A percentile compares a stretch with the other conserved stretches of the same genome.
Evolutionary conservation across 2,113 vertebrate genomes (phyloP).

Genomic region (Planiliza haematocheilus): DNA sequence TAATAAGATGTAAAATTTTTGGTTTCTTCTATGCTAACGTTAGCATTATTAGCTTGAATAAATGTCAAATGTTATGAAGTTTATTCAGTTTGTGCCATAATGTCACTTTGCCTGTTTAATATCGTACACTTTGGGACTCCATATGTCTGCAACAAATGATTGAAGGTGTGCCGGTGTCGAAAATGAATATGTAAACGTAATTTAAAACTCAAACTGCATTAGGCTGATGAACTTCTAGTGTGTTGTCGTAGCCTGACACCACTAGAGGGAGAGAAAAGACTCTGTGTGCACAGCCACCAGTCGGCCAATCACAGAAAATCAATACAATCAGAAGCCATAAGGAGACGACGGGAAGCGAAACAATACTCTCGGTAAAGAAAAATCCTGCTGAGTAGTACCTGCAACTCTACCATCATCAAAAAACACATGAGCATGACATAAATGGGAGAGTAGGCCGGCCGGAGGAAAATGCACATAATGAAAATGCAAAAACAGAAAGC

Average conservation of each 20-base stretch:
- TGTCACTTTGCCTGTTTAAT: no score
- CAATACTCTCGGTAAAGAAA: slow-evolving; percentile 45
- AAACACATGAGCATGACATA: slow-evolving; percentile 4
- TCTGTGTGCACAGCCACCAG: slow-evolving; percentile 28
- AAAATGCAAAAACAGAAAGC: slow-evolving; percentile 31
- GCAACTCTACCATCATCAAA: slow-evolving; percentile 22
- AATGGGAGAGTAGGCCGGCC: slow-evolving; percentile 1
- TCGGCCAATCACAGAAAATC: slow-evolving; percentile 44
- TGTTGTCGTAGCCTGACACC: slow-evolving; percentile 42
- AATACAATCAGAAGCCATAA: slow-evolving; percentile 26
- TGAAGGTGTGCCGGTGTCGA: no score
- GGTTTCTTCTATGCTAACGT: no score
- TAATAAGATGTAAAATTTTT: no score
- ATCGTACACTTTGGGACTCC: no score
- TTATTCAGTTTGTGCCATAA: no score
- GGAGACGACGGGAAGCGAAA: slow-evolving; percentile 20
- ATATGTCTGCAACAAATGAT: no score
- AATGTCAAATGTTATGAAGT: no score
- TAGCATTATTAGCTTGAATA: no score
- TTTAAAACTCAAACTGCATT: background rate
- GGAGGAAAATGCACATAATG: slow-evolving; percentile 19
- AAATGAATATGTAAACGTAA: no score
- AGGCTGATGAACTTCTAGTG: background rate
- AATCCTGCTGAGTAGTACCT: slow-evolving; percentile 45
- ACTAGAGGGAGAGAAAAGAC: slow-evolving; percentile 63